These are phyloP conservation scores for Automeris io DNA, from an alignment of 2,888 invertebrate species.

Conservation along the genomic window DNA sequence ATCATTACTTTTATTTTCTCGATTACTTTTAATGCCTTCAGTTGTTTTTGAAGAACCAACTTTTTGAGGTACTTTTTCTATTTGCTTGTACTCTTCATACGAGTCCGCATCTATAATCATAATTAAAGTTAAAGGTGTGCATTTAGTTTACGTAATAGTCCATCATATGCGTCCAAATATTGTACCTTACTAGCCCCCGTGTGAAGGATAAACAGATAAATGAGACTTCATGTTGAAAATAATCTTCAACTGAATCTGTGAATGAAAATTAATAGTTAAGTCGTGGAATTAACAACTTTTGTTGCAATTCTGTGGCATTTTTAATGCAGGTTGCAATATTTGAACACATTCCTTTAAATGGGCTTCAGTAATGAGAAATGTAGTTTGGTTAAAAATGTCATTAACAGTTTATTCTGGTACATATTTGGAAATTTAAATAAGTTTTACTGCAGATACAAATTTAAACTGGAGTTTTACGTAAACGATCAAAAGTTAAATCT, in stretches of 20 bases:
- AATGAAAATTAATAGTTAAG: conserved; percentile 23
- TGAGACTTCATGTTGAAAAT: conserved; percentile 30
- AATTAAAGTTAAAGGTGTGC: conserved; percentile 8
- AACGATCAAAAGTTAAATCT: no score
- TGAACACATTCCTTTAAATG: conserved; percentile 19
- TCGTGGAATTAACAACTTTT: no score
- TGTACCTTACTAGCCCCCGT: conserved; percentile 31
- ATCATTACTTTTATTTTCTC: conserved; percentile 12
- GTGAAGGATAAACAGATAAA: conserved; percentile 26
- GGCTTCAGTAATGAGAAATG: no score
- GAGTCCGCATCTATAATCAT: conserved; percentile 80
- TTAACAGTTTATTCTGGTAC: no score
- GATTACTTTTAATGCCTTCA: no score
- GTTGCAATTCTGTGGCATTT: conserved; percentile 3
- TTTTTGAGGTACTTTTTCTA: conserved; percentile 39
- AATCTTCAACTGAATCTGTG: conserved; percentile 41
- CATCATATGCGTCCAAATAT: conserved; percentile 24
- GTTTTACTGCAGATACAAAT: no score
- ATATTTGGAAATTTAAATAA: no score
- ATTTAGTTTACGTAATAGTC: conserved; percentile 9
- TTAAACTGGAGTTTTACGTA: no score
- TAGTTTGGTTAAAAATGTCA: no score
- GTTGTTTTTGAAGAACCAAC: conserved; percentile 31
- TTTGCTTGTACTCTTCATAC: conserved; percentile 82
- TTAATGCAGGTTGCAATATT: conserved; percentile 19